Evolutionary conservation across 2,113 vertebrate genomes (phyloP), one percentile per base, ranked within the genome.

Genomic region (Carollia perspicillata): DNA sequence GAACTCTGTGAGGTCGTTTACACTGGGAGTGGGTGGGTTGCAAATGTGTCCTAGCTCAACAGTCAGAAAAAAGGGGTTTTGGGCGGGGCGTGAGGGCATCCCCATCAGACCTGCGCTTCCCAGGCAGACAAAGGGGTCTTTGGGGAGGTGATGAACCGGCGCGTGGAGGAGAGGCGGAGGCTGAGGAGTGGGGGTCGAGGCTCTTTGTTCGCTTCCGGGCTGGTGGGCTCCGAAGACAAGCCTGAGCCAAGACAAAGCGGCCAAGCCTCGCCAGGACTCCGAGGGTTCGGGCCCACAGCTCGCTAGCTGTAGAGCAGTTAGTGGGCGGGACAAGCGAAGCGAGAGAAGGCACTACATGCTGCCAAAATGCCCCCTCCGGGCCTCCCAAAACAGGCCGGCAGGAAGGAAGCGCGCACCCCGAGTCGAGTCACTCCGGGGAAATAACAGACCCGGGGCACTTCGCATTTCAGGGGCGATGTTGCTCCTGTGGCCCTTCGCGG

Each of bases 61-160:
- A n/a, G 86, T 68, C 74, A 47, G 81, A 33, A 75, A 55, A 81
- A 72, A 44, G 37, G 78, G 47, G 44, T 47, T 30, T 47, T 2
- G 49, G 94, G 66, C 7, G 16, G 35, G 86, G 84, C 28, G 26
- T 11, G 49, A 68, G 93, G 42, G 74, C 86, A 26, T 40, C 66
- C 33, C 33, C 0, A 40, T 37, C 63, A 47, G 78, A 95, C 92
- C 94, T 84, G 81, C 0, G 84, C 74, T 88, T 53, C 44, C n/a
- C 51, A 5, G 66, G 71, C 95, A 96, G 89, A 97, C 97, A 98
- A 97, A 97, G 94, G 92, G 96, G 94, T 83, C 87, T 95, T 92
- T 28, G 1, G 81, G 90, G 81, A 95, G 96, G 94, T 90, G 94
- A 63, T 22, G 90, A 89, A 92, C 53, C 44, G 16, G 47, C 10